Conservation (phyloP, 2,113 vertebrate species). For the Smithornis capensis region DNA sequence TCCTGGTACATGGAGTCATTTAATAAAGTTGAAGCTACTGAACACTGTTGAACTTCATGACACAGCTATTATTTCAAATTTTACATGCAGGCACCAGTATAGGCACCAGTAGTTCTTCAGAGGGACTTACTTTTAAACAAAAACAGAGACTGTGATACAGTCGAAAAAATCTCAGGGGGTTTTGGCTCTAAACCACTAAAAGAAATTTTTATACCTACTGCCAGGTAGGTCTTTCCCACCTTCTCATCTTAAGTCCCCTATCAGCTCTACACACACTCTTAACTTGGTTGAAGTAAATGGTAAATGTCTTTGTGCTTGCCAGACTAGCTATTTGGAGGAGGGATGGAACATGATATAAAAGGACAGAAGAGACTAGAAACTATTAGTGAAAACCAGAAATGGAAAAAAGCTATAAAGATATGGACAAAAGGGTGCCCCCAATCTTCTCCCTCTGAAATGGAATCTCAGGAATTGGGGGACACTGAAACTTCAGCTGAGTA, state of each 20-base stretch:
- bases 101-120: background rate
- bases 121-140: background rate
- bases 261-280: background rate
- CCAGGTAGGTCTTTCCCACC: background rate
- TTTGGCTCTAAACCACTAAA: background rate
- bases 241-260: background rate
- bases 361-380: background rate
- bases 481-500: background rate
- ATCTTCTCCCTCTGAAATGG: background rate
- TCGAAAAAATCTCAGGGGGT: background rate
- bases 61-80: background rate
- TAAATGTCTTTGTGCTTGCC: background rate
- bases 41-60: background rate
- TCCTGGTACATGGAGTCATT: background rate
- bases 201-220: background rate
- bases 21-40: background rate
- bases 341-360: background rate
- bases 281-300: background rate
- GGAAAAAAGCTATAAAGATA: background rate
- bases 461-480: background rate
- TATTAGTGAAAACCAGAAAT: background rate
- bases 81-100: background rate
- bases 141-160: background rate
- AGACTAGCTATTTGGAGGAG: background rate
- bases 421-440: background rate